These are phyloP conservation scores for Uloborus plumipes DNA, from an alignment of 2,888 invertebrate genomes.

Conservation along the genomic window DNA sequence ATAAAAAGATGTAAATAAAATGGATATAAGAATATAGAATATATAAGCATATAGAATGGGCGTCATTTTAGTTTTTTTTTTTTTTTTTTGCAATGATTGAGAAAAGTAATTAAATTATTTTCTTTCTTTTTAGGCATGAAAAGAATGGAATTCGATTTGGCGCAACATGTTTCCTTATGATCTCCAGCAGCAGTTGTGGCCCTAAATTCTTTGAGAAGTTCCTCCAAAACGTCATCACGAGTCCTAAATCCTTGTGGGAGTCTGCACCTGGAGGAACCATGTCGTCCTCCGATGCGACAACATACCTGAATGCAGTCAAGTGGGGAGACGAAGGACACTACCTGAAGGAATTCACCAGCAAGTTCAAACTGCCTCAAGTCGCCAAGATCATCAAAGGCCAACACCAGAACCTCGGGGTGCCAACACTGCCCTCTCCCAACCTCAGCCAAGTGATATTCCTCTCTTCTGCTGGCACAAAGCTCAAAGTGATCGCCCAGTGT, in stretches of 20 bases:
- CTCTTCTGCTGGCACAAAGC: slow-evolving; percentile 86
- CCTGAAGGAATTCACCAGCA: slow-evolving; percentile 71
- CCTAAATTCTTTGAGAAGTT: not conserved
- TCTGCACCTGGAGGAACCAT: slow-evolving; percentile 20
- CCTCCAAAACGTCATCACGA: slow-evolving; percentile 3
- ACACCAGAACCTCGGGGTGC: slow-evolving; percentile 90
- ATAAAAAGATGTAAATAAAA: too few relatives aligned
- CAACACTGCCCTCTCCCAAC: slow-evolving; percentile 87
- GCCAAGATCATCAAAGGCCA: slow-evolving; percentile 95
- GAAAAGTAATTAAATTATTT: not conserved
- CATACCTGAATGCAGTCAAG: slow-evolving; percentile 66
- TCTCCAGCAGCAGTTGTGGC: slow-evolving; percentile 26
- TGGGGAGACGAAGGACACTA: slow-evolving; percentile 69
- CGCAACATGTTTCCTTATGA: slow-evolving; percentile 21
- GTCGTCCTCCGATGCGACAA: slow-evolving; percentile 55
- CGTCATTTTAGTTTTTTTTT: too few relatives aligned
- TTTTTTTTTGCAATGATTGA: too few relatives aligned
- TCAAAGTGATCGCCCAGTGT: slow-evolving; percentile 79
- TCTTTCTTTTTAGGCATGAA: slow-evolving; percentile 15
- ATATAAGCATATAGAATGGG: too few relatives aligned
- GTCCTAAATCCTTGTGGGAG: slow-evolving; percentile 1
- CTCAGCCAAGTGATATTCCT: slow-evolving; percentile 88
- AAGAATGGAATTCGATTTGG: not conserved
- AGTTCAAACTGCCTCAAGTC: slow-evolving; percentile 79
- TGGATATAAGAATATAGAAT: too few relatives aligned